Evolutionary conservation across 2,888 invertebrate genomes (phyloP).

Genomic region (Choreutis nemorana): DNA sequence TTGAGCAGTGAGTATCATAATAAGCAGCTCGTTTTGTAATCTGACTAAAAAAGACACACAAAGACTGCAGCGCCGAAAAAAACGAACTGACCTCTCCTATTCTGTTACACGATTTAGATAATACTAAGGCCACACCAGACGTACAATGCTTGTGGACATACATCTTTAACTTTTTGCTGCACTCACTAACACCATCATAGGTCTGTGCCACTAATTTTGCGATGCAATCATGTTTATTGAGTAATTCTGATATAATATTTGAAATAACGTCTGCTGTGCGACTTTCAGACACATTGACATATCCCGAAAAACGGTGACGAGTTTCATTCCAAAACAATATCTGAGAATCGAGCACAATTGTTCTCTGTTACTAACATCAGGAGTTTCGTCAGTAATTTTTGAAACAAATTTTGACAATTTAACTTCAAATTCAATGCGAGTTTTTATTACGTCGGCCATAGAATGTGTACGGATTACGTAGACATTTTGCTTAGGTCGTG

Average conservation of each 20-base stretch:
- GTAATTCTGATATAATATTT: conserved; percentile 8
- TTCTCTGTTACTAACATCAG: too few relatives aligned
- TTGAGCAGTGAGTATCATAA: conserved; percentile 2
- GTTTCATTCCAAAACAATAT: conserved; percentile 15
- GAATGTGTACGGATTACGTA: conserved; percentile 3
- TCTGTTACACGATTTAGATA: conserved; percentile 14
- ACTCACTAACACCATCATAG: conserved; percentile 20
- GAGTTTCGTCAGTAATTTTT: too few relatives aligned
- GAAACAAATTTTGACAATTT: too few relatives aligned
- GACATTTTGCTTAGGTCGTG: too few relatives aligned
- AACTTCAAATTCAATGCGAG: conserved; percentile 2
- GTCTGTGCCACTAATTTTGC: conserved; percentile 19
- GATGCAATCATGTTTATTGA: conserved; percentile 12
- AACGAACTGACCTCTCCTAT: conserved; percentile 17
- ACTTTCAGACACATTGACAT: conserved; percentile 17
- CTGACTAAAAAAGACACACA: conserved; percentile 17
- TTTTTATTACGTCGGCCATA: conserved; percentile 4
- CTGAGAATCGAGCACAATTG: conserved; percentile 13
- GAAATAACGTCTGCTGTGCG: conserved; percentile 11
- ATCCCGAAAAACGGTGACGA: conserved; percentile 19
- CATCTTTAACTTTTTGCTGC: conserved; percentile 18
- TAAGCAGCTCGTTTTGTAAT: conserved; percentile 12
- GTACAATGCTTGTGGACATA: conserved; percentile 12
- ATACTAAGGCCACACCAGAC: conserved; percentile 14
- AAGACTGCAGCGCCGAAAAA: conserved; percentile 15